These are phyloP conservation scores for Dryoscopus gambensis DNA, from an alignment of 2,113 vertebrate genomes.

Conservation along the genomic window DNA sequence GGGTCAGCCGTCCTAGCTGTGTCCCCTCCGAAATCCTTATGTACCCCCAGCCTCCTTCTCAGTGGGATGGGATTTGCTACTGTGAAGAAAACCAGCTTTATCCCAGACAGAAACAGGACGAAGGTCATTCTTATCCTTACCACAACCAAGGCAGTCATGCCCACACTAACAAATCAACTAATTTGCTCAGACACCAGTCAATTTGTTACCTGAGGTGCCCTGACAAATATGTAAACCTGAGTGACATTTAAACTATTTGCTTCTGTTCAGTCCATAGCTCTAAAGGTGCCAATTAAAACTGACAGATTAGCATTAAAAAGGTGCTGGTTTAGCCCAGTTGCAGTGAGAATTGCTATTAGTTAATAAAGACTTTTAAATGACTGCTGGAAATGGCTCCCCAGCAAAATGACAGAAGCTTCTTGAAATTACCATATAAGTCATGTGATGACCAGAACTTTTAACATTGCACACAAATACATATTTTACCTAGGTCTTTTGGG, in stretches of 20 bases:
- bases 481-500: not conserved
- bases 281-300: slow-evolving; percentile 59
- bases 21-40: not conserved
- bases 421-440: not conserved
- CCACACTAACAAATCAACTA: not conserved
- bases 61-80: not conserved
- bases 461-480: not conserved
- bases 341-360: slow-evolving; percentile 25
- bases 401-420: slow-evolving; percentile 2
- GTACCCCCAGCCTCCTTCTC: not conserved
- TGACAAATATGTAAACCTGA: not conserved
- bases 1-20: not conserved
- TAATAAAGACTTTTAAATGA: slow-evolving; percentile 19
- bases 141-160: not conserved
- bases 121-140: not conserved
- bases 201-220: not conserved
- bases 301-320: not conserved
- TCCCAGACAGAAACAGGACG: not conserved
- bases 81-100: not conserved
- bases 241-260: slow-evolving; percentile 45
- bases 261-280: slow-evolving; percentile 4
- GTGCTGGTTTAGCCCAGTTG: not conserved
- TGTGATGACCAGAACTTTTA: not conserved
- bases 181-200: not conserved
- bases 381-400: not conserved